phyloP scores from a whole-genome alignment of 2,888 invertebrate species.

The Eupelmus urozonus region DNA sequence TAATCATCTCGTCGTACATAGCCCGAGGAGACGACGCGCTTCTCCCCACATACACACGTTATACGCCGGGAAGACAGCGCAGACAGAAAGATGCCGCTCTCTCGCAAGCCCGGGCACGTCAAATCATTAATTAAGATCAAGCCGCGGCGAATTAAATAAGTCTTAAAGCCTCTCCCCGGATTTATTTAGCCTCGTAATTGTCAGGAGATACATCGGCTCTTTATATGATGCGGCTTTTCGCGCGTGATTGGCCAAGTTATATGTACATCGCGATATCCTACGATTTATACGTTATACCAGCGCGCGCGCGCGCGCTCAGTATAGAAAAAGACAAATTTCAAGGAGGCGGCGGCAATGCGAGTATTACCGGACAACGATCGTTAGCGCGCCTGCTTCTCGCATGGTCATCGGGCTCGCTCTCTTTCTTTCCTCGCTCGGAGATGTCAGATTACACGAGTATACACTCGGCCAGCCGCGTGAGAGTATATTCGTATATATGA shows the following conservation, averaged over 20 bases:
- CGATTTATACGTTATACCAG: background rate
- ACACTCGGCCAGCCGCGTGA: background rate
- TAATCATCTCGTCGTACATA: conserved; percentile 19
- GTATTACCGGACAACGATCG: conserved; percentile 58
- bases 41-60: background rate
- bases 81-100: conserved; percentile 32
- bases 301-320: background rate
- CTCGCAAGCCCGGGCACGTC: too few species aligned
- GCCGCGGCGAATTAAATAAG: conserved; percentile 57
- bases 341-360: conserved; percentile 36
- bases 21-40: conserved; percentile 1
- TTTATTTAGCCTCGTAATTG: conserved; percentile 53
- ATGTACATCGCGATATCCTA: conserved; percentile 41
- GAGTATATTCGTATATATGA: background rate
- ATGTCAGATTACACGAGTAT: conserved; percentile 53
- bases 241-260: conserved; percentile 55
- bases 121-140: conserved; percentile 59
- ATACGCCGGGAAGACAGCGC: too few species aligned
- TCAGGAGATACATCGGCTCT: conserved; percentile 26
- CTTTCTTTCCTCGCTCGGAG: conserved; percentile 23
- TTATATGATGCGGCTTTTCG: conserved; percentile 40
- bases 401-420: conserved; percentile 55
- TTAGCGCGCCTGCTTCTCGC: conserved; percentile 58
- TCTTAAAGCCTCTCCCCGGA: conserved; percentile 7
- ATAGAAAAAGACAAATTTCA: conserved; percentile 50